These are phyloP conservation scores for Lordiphosa collinella DNA, from an alignment of 1,140 invertebrate genomes.

Conservation along the genomic window DNA sequence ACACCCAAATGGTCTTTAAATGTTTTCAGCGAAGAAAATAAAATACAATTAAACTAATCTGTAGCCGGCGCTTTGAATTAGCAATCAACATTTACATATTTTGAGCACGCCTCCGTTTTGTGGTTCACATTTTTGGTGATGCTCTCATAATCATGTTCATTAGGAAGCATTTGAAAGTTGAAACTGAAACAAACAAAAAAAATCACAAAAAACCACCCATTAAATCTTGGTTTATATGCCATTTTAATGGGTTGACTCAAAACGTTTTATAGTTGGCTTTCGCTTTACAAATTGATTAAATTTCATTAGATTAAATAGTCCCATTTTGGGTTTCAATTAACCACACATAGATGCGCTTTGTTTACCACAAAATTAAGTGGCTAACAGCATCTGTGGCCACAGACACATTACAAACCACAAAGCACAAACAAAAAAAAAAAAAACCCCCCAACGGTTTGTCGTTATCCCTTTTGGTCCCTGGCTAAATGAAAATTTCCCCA, in stretches of 20 bases:
- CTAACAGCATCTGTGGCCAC: constrained; percentile 66
- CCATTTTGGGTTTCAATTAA: constrained; percentile 66
- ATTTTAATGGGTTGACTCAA: constrained; percentile 30
- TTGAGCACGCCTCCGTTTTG: constrained; percentile 28
- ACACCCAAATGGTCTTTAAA: constrained; percentile 25
- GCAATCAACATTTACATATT: constrained; percentile 51
- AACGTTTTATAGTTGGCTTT: constrained; percentile 42
- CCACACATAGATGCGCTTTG: constrained; percentile 23
- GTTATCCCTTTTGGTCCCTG: constrained; percentile 44
- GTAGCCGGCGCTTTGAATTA: constrained; percentile 43
- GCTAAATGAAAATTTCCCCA: constrained; percentile 38
- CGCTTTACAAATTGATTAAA: constrained; percentile 37
- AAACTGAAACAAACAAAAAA: constrained; percentile 23
- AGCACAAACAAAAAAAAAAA: constrained; percentile 6
- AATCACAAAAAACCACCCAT: constrained; percentile 7
- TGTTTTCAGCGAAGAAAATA: constrained; percentile 39
- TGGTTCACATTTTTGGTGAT: constrained; percentile 34
- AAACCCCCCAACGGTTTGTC: constrained; percentile 20
- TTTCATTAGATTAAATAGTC: constrained; percentile 41
- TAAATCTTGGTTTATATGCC: constrained; percentile 45
- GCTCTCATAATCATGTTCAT: constrained; percentile 52
- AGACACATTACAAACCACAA: constrained; percentile 34
- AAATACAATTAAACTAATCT: constrained; percentile 48
- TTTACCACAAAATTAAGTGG: constrained; percentile 71
- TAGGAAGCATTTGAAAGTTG: constrained; percentile 54